Evolutionary conservation across 2,797 vertebrate species (phyloP), one percentile per base, ranked within the genome.

Genomic region (Tapera naevia): DNA sequence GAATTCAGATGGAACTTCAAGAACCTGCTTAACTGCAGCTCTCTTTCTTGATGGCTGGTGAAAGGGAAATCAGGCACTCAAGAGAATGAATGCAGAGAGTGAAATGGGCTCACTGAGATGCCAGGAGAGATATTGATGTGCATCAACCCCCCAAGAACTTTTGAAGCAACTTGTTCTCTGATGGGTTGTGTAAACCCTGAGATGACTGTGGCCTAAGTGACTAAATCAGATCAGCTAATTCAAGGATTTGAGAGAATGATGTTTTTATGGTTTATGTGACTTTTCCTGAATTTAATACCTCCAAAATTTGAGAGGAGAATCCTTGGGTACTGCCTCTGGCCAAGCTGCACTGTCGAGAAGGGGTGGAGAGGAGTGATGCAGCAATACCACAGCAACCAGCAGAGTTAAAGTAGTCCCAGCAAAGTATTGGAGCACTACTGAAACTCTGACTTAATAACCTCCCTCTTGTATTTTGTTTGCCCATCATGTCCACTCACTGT

Each of bases 11-110:
- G 17, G 35, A 86, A n/a, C 50, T 39, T 78, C 73, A 78, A 66
- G 53, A 51, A 79, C 30, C 11, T 17, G 33, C 48, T 51, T 35
- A n/a, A 56, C 61, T 71, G 62, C 35, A 89, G 78, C 35, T 5
- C 53, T 91, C 57, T 74, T 46, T 25, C 11, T 12, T 7, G 1
- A 22, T 56, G 65, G 37, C 24, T 0, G 0, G 24, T 10, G 70
- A 74, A 39, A 56, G 48, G 61, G 53, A 70, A 83, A 57, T 64
- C 35, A 64, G 35, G 18, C 25, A 33, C 37, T 54, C 21, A 17
- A 25, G 54, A 76, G 39, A 60, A 56, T 62, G 37, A 54, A 71
- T 13, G 18, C 83, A 73, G 50, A 60, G 46, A n/a, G 23, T 7
- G 37, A 2, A 2, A 32, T 56, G 67, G 69, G 22, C 33, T 75